Percentiles rank a stretch among this genome's conserved stretches.
Evolutionary conservation across 2,113 vertebrate genomes (phyloP).

Genomic region (Calyptomena viridis): DNA sequence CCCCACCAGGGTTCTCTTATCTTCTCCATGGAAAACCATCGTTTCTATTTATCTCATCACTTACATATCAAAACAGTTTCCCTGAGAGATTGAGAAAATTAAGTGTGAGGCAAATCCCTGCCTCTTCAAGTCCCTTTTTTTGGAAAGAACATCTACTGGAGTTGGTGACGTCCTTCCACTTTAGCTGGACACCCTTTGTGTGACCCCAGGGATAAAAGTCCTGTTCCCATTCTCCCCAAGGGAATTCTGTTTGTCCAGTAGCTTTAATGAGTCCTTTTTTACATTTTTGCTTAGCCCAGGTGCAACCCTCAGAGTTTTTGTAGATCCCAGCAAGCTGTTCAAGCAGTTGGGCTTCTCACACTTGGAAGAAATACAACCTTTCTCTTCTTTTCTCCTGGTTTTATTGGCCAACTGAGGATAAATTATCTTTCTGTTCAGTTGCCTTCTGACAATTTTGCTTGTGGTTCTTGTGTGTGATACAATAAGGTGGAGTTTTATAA

Average conservation of each 20-base stretch:
- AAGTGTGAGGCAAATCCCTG: neutral
- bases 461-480: neutral
- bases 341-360: neutral
- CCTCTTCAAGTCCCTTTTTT: neutral
- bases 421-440: neutral
- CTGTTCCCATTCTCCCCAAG: neutral
- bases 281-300: neutral
- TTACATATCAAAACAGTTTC: neutral
- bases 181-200: rapidly evolving
- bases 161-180: neutral
- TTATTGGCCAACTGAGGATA: neutral
- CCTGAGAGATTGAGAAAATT: neutral
- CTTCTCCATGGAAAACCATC: neutral
- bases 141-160: neutral
- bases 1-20: neutral
- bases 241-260: neutral
- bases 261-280: neutral
- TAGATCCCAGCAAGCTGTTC: neutral
- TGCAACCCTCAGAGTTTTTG: neutral
- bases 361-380: neutral
- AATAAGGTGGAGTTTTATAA: neutral
- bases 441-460: neutral
- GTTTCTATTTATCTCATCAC: slow-evolving; percentile 17
- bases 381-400: neutral
- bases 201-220: neutral